Base-by-base conservation (phyloP, 2,888 invertebrate genomes). In the Cheilosia grossa region DNA sequence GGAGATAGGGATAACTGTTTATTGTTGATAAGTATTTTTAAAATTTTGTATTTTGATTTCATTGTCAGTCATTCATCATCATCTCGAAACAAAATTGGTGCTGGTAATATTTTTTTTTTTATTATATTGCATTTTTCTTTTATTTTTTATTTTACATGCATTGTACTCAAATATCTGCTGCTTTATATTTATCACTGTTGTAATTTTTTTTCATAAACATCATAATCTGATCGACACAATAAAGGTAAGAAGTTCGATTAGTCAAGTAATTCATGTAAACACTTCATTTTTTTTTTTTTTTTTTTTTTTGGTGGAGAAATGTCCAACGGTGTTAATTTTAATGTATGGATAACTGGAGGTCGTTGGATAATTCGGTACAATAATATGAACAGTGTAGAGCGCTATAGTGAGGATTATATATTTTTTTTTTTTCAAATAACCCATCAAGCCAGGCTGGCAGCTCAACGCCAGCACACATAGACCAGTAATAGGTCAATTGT, bases 31-130 rank as follows among this genome's bases (percentile, higher is more conserved):
- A 17, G 17, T 47, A 69, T 6, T 27, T 40, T 44, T 61, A 59
- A 7, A 9, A 17, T 24, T 54, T 51, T 75, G 10, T 49, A 59
- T 63, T 73, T 59, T 64, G 51, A 44, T 79, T 70, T 78, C 72
- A 79, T 79, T 51, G 47, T 66, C 42, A 72, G 79, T 79, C 79
- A 72, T 64, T 64, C 79, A 79, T 72, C 64, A 40, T 72, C 79
- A 79, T 72, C 70, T 64, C 64, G 58, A 72, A 72, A 79, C 53
- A 17, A 73, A 67, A 73, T 80, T 73, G 73, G 80, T 80, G 66
- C 40, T 73, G 80, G 80, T 80, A 73, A 67, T 73, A 58, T 37
- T n/a, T 24, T 49, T 44, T 54, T 21, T 54, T 33, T 54, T 33
- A 53, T 24, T 13, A 9, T 19, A 70, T 49, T 56, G 17, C 17